These are phyloP conservation scores for Capra hircus DNA, from an alignment of 2,113 vertebrate species.

Conservation along the genomic window DNA sequence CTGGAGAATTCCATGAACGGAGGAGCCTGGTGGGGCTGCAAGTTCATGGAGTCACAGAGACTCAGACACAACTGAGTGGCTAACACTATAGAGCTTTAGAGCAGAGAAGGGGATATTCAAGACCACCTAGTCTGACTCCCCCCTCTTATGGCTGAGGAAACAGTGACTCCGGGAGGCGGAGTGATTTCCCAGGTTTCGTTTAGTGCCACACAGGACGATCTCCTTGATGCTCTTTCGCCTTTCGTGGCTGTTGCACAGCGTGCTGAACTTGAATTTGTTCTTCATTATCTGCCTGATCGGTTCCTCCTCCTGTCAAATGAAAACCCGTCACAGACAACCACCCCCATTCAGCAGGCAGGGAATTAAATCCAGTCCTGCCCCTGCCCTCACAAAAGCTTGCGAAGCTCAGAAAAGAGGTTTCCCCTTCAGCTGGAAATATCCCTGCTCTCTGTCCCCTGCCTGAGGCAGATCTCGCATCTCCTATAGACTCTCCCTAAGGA, in stretches of 20 bases:
- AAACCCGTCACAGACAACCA: not conserved
- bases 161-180: not conserved
- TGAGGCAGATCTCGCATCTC: not conserved
- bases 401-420: not conserved
- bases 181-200: not conserved
- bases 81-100: not conserved
- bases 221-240: not conserved
- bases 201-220: not conserved
- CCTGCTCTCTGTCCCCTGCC: not conserved
- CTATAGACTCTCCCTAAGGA: conserved; percentile 66
- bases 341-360: not conserved
- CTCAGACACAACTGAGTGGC: not conserved
- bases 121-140: not conserved
- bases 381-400: not conserved
- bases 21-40: not conserved
- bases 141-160: not conserved
- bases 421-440: not conserved
- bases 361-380: not conserved
- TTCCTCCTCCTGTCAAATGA: not conserved
- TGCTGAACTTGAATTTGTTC: not conserved
- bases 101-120: not conserved
- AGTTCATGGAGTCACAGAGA: not conserved
- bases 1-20: not conserved
- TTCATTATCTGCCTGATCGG: not conserved
- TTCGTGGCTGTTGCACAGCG: not conserved